A percentile compares a stretch with the other conserved stretches of the same genome.
Conservation (phyloP, 2,797 vertebrate species). For the Anguilla obscura region DNA sequence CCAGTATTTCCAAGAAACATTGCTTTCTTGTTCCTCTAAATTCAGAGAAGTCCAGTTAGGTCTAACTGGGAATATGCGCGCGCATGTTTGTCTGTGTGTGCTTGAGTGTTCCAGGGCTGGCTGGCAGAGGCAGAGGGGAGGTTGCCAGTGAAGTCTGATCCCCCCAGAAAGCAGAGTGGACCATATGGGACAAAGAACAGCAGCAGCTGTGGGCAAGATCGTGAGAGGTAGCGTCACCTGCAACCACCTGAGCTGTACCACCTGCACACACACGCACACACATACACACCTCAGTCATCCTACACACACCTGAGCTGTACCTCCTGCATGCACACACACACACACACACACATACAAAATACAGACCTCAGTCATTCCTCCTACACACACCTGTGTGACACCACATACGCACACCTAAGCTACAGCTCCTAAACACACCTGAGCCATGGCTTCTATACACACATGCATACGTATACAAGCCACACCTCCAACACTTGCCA, state of each 20-base stretch:
- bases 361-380: too few relatives aligned
- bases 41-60: background rate
- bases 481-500: too few relatives aligned
- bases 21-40: background rate
- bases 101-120: constrained; percentile 80
- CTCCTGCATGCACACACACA: too few relatives aligned
- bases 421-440: background rate
- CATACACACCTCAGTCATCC: background rate
- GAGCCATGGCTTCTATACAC: background rate
- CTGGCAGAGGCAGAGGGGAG: constrained; percentile 91
- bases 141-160: constrained; percentile 78
- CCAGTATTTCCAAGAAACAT: background rate
- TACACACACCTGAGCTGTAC: too few relatives aligned
- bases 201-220: constrained; percentile 91
- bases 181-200: constrained; percentile 83
- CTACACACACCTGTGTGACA: too few relatives aligned
- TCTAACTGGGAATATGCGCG: background rate
- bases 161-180: constrained; percentile 79
- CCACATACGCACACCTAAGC: background rate
- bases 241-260: background rate
- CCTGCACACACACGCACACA: background rate
- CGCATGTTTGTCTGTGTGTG: constrained; percentile 23
- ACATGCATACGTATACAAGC: too few relatives aligned
- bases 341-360: too few relatives aligned
- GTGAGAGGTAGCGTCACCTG: constrained; percentile 91